Percentiles rank a stretch among this genome's conserved stretches.
These are phyloP conservation scores for Pandion haliaetus DNA, from an alignment of 2,113 vertebrate species.

Conservation along the genomic window DNA sequence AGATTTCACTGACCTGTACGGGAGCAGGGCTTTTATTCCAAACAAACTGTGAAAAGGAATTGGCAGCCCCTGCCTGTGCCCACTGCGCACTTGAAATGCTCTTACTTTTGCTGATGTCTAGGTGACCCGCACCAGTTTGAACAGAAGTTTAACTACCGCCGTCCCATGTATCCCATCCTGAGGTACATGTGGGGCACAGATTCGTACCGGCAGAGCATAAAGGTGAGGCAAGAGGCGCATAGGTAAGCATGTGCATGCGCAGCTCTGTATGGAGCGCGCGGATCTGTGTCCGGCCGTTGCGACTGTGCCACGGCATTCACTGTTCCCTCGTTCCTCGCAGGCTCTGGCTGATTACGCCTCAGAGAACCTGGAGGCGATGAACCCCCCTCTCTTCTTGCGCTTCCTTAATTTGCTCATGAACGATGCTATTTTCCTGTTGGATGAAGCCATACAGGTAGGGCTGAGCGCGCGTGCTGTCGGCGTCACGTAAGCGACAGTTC, in stretches of 20 bases:
- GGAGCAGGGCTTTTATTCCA: neutral
- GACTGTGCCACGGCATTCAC: neutral
- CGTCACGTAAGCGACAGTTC: neutral
- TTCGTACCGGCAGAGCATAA: constrained; percentile 89
- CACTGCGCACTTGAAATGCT: accelerated
- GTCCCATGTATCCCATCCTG: constrained; percentile 98
- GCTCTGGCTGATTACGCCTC: constrained; percentile 90
- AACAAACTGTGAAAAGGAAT: neutral
- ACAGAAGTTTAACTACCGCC: constrained; percentile 98
- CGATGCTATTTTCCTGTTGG: constrained; percentile 94
- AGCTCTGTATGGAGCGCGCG: accelerated
- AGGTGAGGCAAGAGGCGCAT: constrained; percentile 68
- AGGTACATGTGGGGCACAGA: constrained; percentile 95
- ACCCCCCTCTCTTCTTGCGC: constrained; percentile 92
- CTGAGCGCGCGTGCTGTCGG: accelerated
- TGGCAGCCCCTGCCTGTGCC: neutral
- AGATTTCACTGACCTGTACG: accelerated
- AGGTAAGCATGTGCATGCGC: accelerated
- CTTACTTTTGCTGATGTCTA: constrained; percentile 2
- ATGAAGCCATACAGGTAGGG: constrained; percentile 97
- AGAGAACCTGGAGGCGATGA: constrained; percentile 96
- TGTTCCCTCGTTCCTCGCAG: constrained; percentile 57
- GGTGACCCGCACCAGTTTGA: constrained; percentile 99
- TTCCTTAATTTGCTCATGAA: constrained; percentile 98
- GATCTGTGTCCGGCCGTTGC: accelerated